phyloP scores from a whole-genome alignment of 2,797 vertebrate genomes.

The Iguana delicatissima region DNA sequence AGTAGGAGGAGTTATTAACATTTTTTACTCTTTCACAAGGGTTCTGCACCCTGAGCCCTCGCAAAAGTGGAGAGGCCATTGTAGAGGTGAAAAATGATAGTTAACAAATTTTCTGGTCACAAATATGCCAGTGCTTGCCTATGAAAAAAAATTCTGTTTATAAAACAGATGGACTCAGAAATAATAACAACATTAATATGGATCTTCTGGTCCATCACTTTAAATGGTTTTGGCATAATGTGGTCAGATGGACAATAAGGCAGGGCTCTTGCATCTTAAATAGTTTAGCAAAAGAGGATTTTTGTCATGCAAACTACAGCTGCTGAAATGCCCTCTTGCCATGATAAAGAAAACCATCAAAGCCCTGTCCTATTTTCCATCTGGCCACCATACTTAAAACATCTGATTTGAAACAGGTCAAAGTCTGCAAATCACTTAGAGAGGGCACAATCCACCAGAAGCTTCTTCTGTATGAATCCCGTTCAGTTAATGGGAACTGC shows the following conservation, averaged over 20 bases:
- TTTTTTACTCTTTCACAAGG: too few species aligned
- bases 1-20: too few species aligned
- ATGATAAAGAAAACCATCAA: neutral
- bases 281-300: neutral
- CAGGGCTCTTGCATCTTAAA: neutral
- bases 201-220: conserved; percentile 15
- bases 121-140: neutral
- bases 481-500: neutral
- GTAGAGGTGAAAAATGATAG: neutral
- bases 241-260: neutral
- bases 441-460: neutral
- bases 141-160: neutral
- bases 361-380: neutral
- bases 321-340: neutral
- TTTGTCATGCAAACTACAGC: neutral
- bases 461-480: neutral
- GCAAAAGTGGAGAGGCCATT: too few species aligned
- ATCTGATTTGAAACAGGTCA: conserved; percentile 12
- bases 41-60: too few species aligned
- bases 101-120: neutral
- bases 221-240: neutral
- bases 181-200: neutral
- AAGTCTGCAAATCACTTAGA: neutral
- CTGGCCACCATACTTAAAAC: neutral
- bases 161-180: neutral